phyloP scores from a whole-genome alignment of 2,113 vertebrate species.

The Chaetorhynchus papuensis region DNA sequence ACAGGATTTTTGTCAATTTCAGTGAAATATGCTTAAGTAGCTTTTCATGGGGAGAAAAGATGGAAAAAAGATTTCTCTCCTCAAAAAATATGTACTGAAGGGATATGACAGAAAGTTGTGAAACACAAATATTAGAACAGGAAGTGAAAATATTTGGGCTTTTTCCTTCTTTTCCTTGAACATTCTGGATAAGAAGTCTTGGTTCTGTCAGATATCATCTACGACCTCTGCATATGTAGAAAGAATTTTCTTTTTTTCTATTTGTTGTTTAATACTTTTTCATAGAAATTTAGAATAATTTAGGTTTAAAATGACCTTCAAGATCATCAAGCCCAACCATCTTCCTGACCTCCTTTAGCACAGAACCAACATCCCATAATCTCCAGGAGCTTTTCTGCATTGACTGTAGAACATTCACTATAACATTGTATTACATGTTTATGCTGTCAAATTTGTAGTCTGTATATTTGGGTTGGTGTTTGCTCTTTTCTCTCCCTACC shows the following conservation, averaged over 20 bases:
- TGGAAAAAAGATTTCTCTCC: background rate
- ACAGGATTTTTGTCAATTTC: conserved; percentile 39
- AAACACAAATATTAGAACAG: background rate
- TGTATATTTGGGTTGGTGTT: background rate
- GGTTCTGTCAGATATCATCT: background rate
- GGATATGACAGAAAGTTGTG: background rate
- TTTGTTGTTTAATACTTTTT: background rate
- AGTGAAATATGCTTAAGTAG: conserved; percentile 17
- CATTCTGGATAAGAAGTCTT: background rate
- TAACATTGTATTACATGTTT: rapidly evolving
- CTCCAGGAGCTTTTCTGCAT: background rate
- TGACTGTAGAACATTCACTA: background rate
- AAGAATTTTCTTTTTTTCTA: background rate
- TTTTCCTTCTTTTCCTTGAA: background rate
- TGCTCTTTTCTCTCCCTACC: background rate
- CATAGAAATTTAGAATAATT: background rate
- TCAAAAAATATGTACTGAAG: background rate
- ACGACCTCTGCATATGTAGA: background rate
- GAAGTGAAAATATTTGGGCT: rapidly evolving
- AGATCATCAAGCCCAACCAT: background rate
- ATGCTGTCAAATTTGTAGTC: background rate
- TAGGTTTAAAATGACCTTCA: background rate
- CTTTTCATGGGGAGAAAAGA: background rate
- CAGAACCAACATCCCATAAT: background rate
- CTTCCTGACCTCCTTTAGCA: background rate